A percentile compares a stretch with the other conserved stretches of the same genome.
Evolutionary conservation across 2,113 vertebrate species (phyloP).

Genomic region (Nothocercus nigrocapillus): DNA sequence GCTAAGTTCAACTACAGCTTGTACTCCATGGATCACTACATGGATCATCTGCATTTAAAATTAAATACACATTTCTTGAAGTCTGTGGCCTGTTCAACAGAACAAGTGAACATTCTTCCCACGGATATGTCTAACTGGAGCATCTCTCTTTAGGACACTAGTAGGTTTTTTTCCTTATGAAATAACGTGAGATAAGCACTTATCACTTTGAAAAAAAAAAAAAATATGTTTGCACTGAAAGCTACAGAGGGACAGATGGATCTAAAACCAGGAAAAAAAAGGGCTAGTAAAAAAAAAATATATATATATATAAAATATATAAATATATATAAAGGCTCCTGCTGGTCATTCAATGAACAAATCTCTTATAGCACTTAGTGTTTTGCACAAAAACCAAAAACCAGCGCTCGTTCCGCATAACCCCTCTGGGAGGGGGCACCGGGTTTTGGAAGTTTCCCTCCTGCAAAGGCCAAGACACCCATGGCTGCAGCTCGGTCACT

Average conservation of each 20-base stretch:
- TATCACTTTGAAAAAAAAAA: neutral
- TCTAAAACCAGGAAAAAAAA: neutral
- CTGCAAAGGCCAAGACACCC: accelerated
- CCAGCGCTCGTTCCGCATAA: neutral
- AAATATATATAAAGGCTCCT: neutral
- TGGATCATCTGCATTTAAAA: neutral
- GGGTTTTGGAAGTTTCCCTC: neutral
- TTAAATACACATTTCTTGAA: neutral
- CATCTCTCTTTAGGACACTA: neutral
- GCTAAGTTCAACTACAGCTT: neutral
- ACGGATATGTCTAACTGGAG: neutral
- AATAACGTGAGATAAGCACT: neutral
- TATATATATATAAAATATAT: too few relatives aligned
- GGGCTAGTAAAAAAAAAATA: neutral
- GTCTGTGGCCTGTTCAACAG: neutral
- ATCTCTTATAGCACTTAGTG: accelerated
- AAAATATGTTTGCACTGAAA: neutral
- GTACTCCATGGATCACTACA: neutral
- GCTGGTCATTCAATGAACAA: neutral
- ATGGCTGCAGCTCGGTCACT: neutral
- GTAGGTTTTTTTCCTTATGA: neutral
- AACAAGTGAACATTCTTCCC: neutral
- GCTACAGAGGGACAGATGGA: neutral
- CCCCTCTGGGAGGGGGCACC: neutral
- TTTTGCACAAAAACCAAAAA: neutral